Percentiles rank a stretch among this genome's conserved stretches.
Evolutionary conservation across 2,888 invertebrate genomes (phyloP).

Genomic region (Anaspis maculata): DNA sequence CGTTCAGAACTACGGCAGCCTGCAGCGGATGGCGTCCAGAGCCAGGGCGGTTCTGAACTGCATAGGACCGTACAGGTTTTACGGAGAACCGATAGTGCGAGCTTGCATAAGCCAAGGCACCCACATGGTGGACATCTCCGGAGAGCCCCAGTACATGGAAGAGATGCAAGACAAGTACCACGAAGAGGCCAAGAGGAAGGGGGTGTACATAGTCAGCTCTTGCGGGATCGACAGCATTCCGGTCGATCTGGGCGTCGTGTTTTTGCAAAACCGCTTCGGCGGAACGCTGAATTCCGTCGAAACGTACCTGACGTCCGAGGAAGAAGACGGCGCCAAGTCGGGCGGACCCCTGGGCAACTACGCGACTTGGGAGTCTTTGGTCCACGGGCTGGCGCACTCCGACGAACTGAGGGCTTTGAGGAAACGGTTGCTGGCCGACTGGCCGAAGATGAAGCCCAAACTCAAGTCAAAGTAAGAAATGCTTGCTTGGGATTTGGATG

Average conservation of each 20-base stretch:
- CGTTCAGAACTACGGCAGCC: slow-evolving; percentile 59
- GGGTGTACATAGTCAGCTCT: slow-evolving; percentile 80
- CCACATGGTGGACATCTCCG: slow-evolving; percentile 87
- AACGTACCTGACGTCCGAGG: slow-evolving; percentile 64
- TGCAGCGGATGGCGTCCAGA: slow-evolving; percentile 71
- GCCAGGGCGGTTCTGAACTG: slow-evolving; percentile 81
- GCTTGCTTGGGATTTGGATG: neutral
- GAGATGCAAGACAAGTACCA: slow-evolving; percentile 64
- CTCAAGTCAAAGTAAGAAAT: neutral
- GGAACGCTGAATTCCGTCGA: slow-evolving; percentile 75
- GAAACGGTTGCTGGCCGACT: neutral
- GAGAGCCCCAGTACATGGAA: slow-evolving; percentile 65
- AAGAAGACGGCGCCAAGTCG: slow-evolving; percentile 24
- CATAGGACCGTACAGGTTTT: slow-evolving; percentile 85
- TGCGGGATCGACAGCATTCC: slow-evolving; percentile 94
- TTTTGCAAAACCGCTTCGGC: slow-evolving; percentile 65
- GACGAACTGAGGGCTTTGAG: slow-evolving; percentile 3
- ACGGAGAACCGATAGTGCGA: slow-evolving; percentile 82
- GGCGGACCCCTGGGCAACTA: slow-evolving; percentile 54
- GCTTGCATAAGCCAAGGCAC: slow-evolving; percentile 71
- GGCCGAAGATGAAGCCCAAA: neutral
- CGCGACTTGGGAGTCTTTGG: slow-evolving; percentile 84
- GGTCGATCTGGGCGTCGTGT: slow-evolving; percentile 75
- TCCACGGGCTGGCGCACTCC: slow-evolving; percentile 55
- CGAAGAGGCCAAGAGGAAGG: slow-evolving; percentile 59